Conservation (phyloP, 2,797 vertebrate genomes). For the Protosalanx chinensis region DNA sequence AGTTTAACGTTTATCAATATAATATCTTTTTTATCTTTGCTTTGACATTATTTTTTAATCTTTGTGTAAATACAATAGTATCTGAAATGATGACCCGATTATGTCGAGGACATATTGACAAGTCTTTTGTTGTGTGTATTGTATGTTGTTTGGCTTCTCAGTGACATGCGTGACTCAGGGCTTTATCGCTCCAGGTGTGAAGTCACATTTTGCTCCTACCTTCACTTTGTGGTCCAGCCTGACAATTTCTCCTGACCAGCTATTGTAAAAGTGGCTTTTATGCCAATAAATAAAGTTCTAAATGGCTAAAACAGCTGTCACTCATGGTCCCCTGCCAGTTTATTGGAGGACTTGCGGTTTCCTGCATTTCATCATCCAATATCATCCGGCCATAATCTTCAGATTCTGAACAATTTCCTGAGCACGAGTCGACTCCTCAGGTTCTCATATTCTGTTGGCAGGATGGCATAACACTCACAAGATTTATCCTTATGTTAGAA, state of each 20-base stretch:
- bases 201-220: constrained; percentile 45
- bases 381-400: constrained; percentile 59
- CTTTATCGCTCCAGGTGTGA: constrained; percentile 52
- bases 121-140: neutral
- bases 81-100: neutral
- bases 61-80: neutral
- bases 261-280: constrained; percentile 50
- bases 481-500: constrained; percentile 45
- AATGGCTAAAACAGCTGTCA: constrained; percentile 68
- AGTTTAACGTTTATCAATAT: no score
- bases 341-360: constrained; percentile 66
- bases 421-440: constrained; percentile 50
- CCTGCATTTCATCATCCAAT: constrained; percentile 64
- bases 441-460: constrained; percentile 29
- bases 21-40: no score
- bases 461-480: constrained; percentile 13
- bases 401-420: constrained; percentile 63
- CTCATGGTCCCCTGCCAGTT: constrained; percentile 64
- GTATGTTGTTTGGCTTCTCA: constrained; percentile 1
- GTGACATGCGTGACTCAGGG: constrained; percentile 37
- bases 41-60: neutral
- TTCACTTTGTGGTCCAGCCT: constrained; percentile 35
- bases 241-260: constrained; percentile 35
- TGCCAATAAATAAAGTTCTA: constrained; percentile 52
- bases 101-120: neutral